phyloP scores from a whole-genome alignment of 2,888 invertebrate genomes.

The Bombylius major region DNA sequence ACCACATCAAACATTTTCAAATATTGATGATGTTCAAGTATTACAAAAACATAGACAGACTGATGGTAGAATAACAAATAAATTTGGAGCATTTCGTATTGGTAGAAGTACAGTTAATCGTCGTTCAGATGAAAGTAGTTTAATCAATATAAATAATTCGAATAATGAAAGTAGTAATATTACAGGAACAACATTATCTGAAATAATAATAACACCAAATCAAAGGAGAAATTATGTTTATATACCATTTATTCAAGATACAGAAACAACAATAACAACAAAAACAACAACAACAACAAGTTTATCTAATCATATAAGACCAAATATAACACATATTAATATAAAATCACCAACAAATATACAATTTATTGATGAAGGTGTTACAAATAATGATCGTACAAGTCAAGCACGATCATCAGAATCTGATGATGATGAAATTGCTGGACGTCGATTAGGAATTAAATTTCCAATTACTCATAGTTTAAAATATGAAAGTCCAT shows the following conservation, averaged over 20 bases:
- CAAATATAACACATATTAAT: constrained; percentile 23
- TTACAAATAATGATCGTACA: constrained; percentile 24
- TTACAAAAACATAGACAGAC: constrained; percentile 26
- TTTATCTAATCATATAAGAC: constrained; percentile 11
- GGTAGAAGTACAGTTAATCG: constrained; percentile 11
- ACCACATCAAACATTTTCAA: constrained; percentile 32
- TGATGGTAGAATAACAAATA: constrained; percentile 30
- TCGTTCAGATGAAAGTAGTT: constrained; percentile 8
- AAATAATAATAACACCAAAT: constrained; percentile 21
- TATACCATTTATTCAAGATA: constrained; percentile 25
- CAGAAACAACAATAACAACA: neutral
- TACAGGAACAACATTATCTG: constrained; percentile 4
- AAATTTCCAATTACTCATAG: constrained; percentile 31
- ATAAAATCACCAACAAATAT: constrained; percentile 28
- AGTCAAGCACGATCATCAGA: constrained; percentile 18
- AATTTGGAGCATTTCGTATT: constrained; percentile 31
- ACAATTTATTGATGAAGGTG: constrained; percentile 20
- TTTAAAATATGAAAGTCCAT: constrained; percentile 30
- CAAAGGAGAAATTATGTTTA: constrained; percentile 27
- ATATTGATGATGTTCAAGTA: constrained; percentile 30
- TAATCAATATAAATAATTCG: neutral
- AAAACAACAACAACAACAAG: constrained; percentile 8
- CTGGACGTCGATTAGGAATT: constrained; percentile 34
- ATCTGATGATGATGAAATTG: constrained; percentile 8
- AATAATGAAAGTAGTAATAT: constrained; percentile 3